Evolutionary conservation across 1,140 invertebrate genomes (phyloP), one percentile per base, ranked within the genome.

Genomic region (Pseudomyrmex sp.): DNA sequence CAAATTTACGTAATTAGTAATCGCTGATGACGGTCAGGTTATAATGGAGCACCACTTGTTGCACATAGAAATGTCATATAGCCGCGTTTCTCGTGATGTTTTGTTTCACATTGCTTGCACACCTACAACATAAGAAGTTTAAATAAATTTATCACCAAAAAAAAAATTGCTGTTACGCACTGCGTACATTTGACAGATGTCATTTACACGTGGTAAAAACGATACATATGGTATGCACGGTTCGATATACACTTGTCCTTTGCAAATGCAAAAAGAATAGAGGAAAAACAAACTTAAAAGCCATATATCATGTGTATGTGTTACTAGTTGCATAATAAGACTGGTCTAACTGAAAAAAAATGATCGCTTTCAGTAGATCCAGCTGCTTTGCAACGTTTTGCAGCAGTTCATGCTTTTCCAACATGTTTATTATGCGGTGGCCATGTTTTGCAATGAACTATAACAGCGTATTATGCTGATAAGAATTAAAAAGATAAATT

Each of bases 81-180:
- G 58, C 10, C 10, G 35, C 35, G 35, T 35, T 44, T 1, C 18
- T 26, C 26, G 26, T 26, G 23, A 2, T 26, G 26, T 26, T 26
- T 26, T 26, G 26, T 26, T 26, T 80, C 54, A 50, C 15, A 23
- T 50, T 23, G 9, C 44, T 20, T 58, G 23, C 10, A 50, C 44
- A 72, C 48, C 76, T 80, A 66, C 54, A 80, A 80, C 76, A 80
- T 44, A 44, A 68, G 54, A 80, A 61, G 9, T 12, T 5, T 2
- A 12, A 61, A 13, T 23, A 15, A 54, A 3, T 65, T 46, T 26
- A 44, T 15, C 1, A 5, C 26, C n/a, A n/a, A 12, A 63, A 18
- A 63, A 13, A 13, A 12, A 35, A 35, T 26, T 18, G 12, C 20
- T n/a, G 8, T 20, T 2, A 52, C 3, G 9, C 15, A 18, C n/a